These are phyloP conservation scores for Cetonia aurata DNA, from an alignment of 2,888 invertebrate genomes.

Conservation along the genomic window DNA sequence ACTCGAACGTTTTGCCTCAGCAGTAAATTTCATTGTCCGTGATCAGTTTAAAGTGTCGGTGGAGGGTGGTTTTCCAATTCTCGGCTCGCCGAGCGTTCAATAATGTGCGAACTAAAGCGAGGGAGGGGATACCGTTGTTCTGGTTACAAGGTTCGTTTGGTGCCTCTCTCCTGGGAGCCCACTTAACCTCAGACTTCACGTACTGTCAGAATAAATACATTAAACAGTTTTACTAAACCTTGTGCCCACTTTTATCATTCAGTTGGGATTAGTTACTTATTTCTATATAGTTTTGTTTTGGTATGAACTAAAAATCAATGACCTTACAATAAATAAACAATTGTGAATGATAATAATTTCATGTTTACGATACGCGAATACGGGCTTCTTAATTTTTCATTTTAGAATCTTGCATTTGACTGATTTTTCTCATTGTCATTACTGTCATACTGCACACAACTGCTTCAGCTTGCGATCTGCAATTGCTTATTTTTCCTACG, in stretches of 20 bases:
- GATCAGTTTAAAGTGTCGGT: slow-evolving; percentile 64
- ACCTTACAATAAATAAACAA: no score
- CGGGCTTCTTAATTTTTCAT: no score
- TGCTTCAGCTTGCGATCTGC: no score
- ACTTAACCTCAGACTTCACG: slow-evolving; percentile 58
- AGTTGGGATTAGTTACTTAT: slow-evolving; percentile 16
- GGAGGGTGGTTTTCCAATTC: slow-evolving; percentile 69
- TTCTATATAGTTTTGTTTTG: neutral
- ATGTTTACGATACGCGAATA: no score
- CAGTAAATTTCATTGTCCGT: slow-evolving; percentile 64
- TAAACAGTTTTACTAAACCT: slow-evolving; percentile 45
- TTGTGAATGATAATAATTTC: no score
- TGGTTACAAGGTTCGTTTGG: slow-evolving; percentile 68
- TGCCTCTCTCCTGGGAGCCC: slow-evolving; percentile 63
- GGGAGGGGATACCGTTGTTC: slow-evolving; percentile 66
- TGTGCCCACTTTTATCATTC: slow-evolving; percentile 39
- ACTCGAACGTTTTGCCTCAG: slow-evolving; percentile 49
- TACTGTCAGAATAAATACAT: slow-evolving; percentile 46
- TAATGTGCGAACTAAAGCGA: slow-evolving; percentile 73
- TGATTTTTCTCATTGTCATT: no score
- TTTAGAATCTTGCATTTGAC: no score
- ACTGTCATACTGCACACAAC: no score
- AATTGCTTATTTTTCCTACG: no score
- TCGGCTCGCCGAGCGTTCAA: slow-evolving; percentile 73
- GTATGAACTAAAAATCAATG: no score